Conservation (phyloP, 2,797 vertebrate species). For the Silurus lanzhouensis region DNA sequence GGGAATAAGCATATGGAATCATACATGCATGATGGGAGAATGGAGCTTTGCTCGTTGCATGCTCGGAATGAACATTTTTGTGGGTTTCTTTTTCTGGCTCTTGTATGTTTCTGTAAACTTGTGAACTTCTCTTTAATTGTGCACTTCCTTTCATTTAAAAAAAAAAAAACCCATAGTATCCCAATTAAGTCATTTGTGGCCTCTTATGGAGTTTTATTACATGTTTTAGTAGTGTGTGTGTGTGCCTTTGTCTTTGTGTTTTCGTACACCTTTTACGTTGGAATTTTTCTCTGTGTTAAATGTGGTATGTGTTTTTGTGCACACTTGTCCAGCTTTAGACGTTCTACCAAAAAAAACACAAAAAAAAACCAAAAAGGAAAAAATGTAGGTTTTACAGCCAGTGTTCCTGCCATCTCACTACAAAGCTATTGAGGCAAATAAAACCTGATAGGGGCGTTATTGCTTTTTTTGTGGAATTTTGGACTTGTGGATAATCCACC, state of each 20-base stretch:
- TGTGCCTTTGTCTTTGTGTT: conserved; percentile 45
- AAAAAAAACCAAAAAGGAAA: conserved; percentile 36
- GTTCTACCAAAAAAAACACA: conserved; percentile 54
- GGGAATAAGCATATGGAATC: conserved; percentile 76
- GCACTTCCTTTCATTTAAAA: conserved; percentile 52
- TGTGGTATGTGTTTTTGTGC: conserved; percentile 70
- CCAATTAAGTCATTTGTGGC: conserved; percentile 63
- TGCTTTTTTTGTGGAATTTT: not conserved
- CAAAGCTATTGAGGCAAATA: conserved; percentile 62
- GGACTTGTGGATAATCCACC: conserved; percentile 1
- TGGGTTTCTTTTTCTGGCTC: conserved; percentile 68
- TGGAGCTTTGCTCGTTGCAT: conserved; percentile 91
- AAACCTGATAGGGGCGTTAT: conserved; percentile 59
- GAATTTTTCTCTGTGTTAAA: conserved; percentile 56
- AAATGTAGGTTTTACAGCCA: conserved; percentile 70
- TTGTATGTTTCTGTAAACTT: conserved; percentile 63
- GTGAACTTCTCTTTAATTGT: conserved; percentile 21
- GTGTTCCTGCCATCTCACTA: conserved; percentile 78
- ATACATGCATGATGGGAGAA: conserved; percentile 94
- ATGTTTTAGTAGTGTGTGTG: conserved; percentile 62
- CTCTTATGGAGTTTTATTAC: conserved; percentile 64
- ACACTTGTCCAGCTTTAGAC: conserved; percentile 72
- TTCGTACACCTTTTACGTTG: conserved; percentile 59
- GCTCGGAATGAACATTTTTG: conserved; percentile 71
- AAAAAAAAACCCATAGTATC: conserved; percentile 35